A percentile compares a stretch with the other conserved stretches of the same genome.
phyloP scores from a whole-genome alignment of 2,888 invertebrate species.

The Trichogramma dendrolimi region DNA sequence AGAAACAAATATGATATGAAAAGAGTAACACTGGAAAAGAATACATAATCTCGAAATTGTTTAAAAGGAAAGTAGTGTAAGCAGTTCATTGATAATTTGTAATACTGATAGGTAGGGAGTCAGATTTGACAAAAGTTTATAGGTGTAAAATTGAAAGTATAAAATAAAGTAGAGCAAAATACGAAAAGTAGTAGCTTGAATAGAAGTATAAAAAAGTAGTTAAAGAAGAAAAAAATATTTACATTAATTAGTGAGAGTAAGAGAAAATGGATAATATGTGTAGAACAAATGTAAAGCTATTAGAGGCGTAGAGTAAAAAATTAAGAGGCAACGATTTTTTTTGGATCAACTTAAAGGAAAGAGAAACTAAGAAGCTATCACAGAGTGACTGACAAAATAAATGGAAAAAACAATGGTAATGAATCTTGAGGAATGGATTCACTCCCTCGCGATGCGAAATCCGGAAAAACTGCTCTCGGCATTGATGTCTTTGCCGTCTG shows the following conservation, averaged over 20 bases:
- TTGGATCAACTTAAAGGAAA: background rate
- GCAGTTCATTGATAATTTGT: conserved; percentile 23
- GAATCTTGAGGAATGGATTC: conserved; percentile 21
- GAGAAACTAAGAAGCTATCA: background rate
- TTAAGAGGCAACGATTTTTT: background rate
- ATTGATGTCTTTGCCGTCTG: conserved; percentile 42
- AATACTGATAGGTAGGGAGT: conserved; percentile 30
- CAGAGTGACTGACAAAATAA: background rate
- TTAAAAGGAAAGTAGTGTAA: conserved; percentile 17
- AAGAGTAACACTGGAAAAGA: conserved; percentile 18
- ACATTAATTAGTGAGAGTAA: too few species aligned
- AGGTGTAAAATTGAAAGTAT: conserved; percentile 5
- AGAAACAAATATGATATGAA: conserved; percentile 21
- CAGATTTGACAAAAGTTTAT: conserved; percentile 8
- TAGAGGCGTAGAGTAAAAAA: background rate
- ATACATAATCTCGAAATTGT: conserved; percentile 15
- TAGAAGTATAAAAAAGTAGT: background rate
- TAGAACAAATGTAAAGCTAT: background rate
- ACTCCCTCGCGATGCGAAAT: conserved; percentile 49
- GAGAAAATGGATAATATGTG: too few species aligned
- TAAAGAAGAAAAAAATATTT: background rate
- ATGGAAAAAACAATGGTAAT: conserved; percentile 12
- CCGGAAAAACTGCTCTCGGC: conserved; percentile 45
- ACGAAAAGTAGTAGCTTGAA: background rate
- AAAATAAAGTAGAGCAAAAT: conserved; percentile 10